A percentile compares a stretch with the other conserved stretches of the same genome.
Conservation (phyloP, 1,140 invertebrate species). For the Drosophila sucinea region DNA sequence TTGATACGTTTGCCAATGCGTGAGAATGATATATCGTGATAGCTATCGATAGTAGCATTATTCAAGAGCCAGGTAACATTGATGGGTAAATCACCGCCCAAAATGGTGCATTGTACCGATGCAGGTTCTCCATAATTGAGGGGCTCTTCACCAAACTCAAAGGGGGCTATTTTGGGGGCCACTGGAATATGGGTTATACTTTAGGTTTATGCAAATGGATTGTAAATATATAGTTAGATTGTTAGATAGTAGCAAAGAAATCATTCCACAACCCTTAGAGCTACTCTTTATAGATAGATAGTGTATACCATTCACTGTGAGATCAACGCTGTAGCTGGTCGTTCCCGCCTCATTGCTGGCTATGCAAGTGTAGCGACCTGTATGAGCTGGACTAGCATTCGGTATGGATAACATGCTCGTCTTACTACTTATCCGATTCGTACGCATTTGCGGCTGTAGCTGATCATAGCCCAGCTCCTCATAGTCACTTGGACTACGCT, state of each 20-base stretch:
- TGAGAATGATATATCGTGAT: constrained; percentile 84
- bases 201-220: constrained; percentile 17
- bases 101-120: constrained; percentile 89
- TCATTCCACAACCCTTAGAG: constrained; percentile 86
- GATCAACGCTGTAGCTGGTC: constrained; percentile 87
- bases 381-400: constrained; percentile 85
- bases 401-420: constrained; percentile 86
- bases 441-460: constrained; percentile 82
- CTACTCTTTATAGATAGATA: constrained; percentile 75
- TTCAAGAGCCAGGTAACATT: constrained; percentile 88
- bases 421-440: constrained; percentile 86
- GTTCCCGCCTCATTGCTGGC: constrained; percentile 90
- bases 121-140: constrained; percentile 89
- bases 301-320: constrained; percentile 81
- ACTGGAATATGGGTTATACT: constrained; percentile 81
- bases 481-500: constrained; percentile 76
- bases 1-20: constrained; percentile 85
- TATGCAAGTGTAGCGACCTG: constrained; percentile 88
- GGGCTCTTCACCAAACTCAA: constrained; percentile 87
- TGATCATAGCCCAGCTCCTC: constrained; percentile 57
- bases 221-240: constrained; percentile 31
- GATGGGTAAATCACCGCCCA: constrained; percentile 88
- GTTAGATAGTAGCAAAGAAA: constrained; percentile 34
- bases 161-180: constrained; percentile 88
- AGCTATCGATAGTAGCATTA: constrained; percentile 83